A percentile compares a stretch with the other conserved stretches of the same genome.
Evolutionary conservation across 2,888 invertebrate genomes (phyloP).

Genomic region (Noctuana brunneofusca): DNA sequence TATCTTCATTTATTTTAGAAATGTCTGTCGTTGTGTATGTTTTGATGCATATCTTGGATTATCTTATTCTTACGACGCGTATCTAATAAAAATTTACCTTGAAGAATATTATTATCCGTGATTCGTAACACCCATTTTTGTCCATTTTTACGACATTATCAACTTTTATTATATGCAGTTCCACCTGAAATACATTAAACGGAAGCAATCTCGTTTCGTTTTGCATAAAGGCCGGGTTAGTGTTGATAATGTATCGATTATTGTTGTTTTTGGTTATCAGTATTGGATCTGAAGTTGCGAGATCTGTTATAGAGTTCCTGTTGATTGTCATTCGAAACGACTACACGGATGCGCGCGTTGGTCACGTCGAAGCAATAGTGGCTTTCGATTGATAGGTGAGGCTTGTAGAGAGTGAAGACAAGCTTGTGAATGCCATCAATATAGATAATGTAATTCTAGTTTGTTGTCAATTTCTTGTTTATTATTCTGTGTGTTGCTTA

Average conservation of each 20-base stretch:
- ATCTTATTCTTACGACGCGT: too few relatives aligned
- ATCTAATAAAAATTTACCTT: too few relatives aligned
- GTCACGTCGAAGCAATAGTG: not conserved
- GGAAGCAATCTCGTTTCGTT: constrained; percentile 8
- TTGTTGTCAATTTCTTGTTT: not conserved
- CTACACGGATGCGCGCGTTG: constrained; percentile 1
- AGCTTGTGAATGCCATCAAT: too few relatives aligned
- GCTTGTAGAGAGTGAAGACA: not conserved
- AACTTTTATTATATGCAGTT: too few relatives aligned
- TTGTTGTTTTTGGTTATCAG: constrained; percentile 5
- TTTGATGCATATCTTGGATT: too few relatives aligned
- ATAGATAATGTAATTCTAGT: not conserved
- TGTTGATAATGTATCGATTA: constrained; percentile 6
- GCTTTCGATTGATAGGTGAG: not conserved
- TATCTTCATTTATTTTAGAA: not conserved
- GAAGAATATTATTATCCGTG: too few relatives aligned
- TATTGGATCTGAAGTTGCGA: constrained; percentile 15
- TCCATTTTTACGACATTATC: too few relatives aligned
- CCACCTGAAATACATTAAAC: constrained; percentile 4
- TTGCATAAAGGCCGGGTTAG: constrained; percentile 3
- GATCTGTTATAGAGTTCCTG: constrained; percentile 16
- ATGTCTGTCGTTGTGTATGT: too few relatives aligned
- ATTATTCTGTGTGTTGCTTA: not conserved
- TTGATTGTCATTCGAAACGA: constrained; percentile 13
- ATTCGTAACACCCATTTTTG: too few relatives aligned